Base-by-base conservation (phyloP, 2,888 invertebrate genomes). In the Tipula confusa region DNA sequence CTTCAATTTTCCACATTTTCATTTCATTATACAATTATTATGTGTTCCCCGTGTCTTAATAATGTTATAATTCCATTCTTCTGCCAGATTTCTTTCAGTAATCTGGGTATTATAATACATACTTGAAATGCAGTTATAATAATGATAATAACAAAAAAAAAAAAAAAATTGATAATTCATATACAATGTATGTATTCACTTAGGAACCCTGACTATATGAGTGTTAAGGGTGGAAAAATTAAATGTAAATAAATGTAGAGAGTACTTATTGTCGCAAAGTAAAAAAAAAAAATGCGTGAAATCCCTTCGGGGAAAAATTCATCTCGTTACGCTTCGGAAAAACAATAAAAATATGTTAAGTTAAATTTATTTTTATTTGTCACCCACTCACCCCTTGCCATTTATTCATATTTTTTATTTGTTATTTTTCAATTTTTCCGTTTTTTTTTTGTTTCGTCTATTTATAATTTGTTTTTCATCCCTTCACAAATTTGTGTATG, bases 271-370 rank as follows among this genome's bases (percentile, higher is more conserved):
- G 11, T 64, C n/a, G 24, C 18, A 64, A 64, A 64, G 24, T 64
- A 24, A 64, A 48, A 48, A 18, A 48, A 64, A 64, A 43, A 64
- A 64, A 24, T 64, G 64, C 64, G 64, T 64, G 18, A 64, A 64
- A 64, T 64, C 64, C 64, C 64, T 64, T 64, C 64, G 64, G 64
- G 64, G 64, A 64, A 24, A n/a, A 64, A 64, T 64, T 64, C 64
- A 64, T 64, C 64, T 64, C 64, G 64, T 64, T 64, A 64, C 24
- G 64, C 64, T 24, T 64, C 64, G 64, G 64, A 64, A 64, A 64
- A 64, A 64, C 64, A 64, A 64, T 64, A 64, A 64, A 64, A 64
- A 64, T 64, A 64, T 64, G 64, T 64, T 64, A 64, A 64, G 64
- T 64, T 64, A 64, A 64, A 64, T 64, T 64, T 64, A 64, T 64